Conservation (phyloP, 2,888 invertebrate genomes). For the Pyrrhosoma nymphula region DNA sequence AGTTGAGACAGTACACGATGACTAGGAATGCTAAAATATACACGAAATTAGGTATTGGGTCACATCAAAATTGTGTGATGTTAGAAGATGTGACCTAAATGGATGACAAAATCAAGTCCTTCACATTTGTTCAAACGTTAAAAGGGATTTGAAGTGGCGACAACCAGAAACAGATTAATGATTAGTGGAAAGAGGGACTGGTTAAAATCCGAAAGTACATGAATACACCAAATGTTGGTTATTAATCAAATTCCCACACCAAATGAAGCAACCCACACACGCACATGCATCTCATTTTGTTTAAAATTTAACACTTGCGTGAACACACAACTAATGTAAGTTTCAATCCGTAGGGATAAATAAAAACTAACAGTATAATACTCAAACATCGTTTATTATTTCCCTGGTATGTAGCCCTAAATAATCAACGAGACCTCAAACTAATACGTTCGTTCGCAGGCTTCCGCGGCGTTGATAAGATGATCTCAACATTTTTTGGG, state of each 20-base stretch:
- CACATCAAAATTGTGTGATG: neutral
- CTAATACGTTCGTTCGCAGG: too few species aligned
- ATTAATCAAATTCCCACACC: neutral
- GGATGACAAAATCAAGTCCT: too few species aligned
- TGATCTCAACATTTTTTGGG: too few species aligned
- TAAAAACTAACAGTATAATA: too few species aligned
- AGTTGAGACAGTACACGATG: too few species aligned
- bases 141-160: neutral
- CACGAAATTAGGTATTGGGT: neutral
- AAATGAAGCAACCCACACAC: neutral
- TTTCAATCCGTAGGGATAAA: too few species aligned
- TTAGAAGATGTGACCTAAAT: neutral
- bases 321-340: neutral
- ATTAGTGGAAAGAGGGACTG: neutral
- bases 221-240: neutral
- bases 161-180: neutral
- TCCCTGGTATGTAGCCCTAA: too few species aligned
- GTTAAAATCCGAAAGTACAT: neutral
- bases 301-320: neutral
- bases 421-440: too few species aligned
- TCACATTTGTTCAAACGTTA: neutral
- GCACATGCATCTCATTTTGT: neutral
- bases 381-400: too few species aligned
- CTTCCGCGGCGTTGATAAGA: too few species aligned
- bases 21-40: neutral